Conservation (phyloP, 2,888 invertebrate species). For the Morpho deidamia region DNA sequence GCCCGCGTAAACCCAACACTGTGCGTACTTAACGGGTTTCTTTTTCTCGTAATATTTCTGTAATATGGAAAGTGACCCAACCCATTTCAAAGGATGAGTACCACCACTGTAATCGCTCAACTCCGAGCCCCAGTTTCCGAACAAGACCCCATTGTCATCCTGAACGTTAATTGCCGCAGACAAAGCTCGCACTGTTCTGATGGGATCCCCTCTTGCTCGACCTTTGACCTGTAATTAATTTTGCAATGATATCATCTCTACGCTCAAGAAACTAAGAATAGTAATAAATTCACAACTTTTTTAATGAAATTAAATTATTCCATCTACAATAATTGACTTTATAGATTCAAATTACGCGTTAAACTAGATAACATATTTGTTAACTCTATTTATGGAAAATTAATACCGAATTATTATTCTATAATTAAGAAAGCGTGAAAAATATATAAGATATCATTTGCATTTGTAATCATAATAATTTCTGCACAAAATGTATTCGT, state of each 20-base stretch:
- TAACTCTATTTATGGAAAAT: too few relatives aligned
- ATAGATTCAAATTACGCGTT: too few relatives aligned
- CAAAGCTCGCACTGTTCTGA: slow-evolving; percentile 86
- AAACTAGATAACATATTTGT: too few relatives aligned
- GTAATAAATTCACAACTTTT: too few relatives aligned
- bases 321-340: too few relatives aligned
- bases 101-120: slow-evolving; percentile 91
- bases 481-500: too few relatives aligned
- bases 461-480: too few relatives aligned
- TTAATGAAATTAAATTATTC: too few relatives aligned
- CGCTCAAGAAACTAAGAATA: too few relatives aligned
- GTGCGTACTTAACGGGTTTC: slow-evolving; percentile 94
- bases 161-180: slow-evolving; percentile 93
- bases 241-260: not conserved
- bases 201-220: slow-evolving; percentile 85
- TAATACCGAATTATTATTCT: too few relatives aligned
- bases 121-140: slow-evolving; percentile 93
- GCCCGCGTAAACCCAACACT: slow-evolving; percentile 97
- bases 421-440: too few relatives aligned
- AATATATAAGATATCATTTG: too few relatives aligned
- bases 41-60: slow-evolving; percentile 90
- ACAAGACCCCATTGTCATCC: slow-evolving; percentile 91
- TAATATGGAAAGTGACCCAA: slow-evolving; percentile 91
- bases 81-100: slow-evolving; percentile 92
- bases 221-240: slow-evolving; percentile 61